A percentile compares a stretch with the other conserved stretches of the same genome.
phyloP scores from a whole-genome alignment of 2,113 vertebrate genomes.

The Cromileptes altivelis region DNA sequence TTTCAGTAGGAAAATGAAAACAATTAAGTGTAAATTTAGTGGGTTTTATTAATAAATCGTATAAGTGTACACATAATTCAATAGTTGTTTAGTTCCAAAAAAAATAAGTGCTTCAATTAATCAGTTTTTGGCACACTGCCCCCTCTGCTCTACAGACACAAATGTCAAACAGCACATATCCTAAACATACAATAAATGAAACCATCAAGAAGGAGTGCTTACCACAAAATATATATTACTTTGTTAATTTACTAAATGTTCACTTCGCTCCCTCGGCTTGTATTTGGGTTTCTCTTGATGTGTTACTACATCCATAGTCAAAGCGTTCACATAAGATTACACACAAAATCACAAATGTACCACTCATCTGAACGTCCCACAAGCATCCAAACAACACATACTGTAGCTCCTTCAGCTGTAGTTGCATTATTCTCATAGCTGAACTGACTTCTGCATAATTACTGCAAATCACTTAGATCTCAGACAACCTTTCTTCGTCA shows the following conservation, averaged over 20 bases:
- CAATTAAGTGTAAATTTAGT: not conserved
- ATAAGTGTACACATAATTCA: conserved; percentile 10
- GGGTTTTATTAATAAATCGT: conserved; percentile 52
- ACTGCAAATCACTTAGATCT: not conserved
- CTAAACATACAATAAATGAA: conserved; percentile 21
- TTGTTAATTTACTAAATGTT: not conserved
- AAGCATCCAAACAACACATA: conserved; percentile 13
- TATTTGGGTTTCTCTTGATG: not conserved
- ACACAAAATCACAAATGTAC: not conserved
- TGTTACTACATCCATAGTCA: conserved; percentile 18
- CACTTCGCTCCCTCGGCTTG: conserved; percentile 14
- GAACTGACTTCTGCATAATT: not conserved
- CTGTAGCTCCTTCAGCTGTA: not conserved
- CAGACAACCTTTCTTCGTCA: not conserved
- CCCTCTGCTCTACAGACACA: not conserved
- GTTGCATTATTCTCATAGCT: not conserved
- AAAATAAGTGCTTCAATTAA: conserved; percentile 1
- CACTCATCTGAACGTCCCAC: conserved; percentile 5
- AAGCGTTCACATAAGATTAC: conserved; percentile 3
- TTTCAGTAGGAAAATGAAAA: not conserved
- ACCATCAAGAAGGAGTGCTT: not conserved
- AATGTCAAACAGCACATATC: conserved; percentile 20
- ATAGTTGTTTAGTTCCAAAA: conserved; percentile 11
- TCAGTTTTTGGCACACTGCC: conserved; percentile 29
- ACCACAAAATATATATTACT: conserved; percentile 33